phyloP scores from a whole-genome alignment of 2,797 vertebrate species.

The Cirrhinus molitorella region DNA sequence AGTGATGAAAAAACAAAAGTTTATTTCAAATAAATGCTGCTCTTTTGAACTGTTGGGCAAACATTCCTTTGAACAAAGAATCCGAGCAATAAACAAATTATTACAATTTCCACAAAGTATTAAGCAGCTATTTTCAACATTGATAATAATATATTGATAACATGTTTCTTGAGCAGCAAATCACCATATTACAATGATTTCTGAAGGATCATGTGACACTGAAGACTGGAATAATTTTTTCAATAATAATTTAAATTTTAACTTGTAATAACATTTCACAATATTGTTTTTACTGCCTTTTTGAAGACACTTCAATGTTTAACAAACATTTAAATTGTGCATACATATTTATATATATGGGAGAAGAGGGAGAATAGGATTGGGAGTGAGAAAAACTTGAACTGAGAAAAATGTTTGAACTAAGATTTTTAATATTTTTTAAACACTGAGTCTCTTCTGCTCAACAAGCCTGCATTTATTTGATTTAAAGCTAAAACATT shows the following conservation, averaged over 20 bases:
- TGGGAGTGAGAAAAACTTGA: no score
- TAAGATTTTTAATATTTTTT: no score
- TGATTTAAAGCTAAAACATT: no score
- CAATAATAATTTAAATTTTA: neutral
- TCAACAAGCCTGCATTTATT: no score
- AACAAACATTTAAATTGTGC: no score
- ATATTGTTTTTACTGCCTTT: neutral
- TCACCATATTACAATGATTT: neutral
- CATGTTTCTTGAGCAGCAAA: neutral
- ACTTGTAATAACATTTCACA: neutral
- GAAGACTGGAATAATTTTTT: neutral
- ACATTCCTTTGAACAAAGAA: neutral
- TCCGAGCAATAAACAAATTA: neutral
- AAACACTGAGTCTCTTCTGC: no score
- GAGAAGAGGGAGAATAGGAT: no score
- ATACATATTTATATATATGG: no score
- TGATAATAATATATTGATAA: neutral
- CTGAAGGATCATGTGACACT: neutral
- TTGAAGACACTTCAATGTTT: no score
- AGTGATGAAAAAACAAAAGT: neutral
- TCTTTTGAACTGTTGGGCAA: neutral
- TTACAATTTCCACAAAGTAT: neutral
- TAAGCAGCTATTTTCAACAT: neutral
- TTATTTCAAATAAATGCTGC: neutral
- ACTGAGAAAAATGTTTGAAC: no score